phyloP scores from a whole-genome alignment of 35 echinoderm and acorn worm species.

The Holothuria glaberrima region DNA sequence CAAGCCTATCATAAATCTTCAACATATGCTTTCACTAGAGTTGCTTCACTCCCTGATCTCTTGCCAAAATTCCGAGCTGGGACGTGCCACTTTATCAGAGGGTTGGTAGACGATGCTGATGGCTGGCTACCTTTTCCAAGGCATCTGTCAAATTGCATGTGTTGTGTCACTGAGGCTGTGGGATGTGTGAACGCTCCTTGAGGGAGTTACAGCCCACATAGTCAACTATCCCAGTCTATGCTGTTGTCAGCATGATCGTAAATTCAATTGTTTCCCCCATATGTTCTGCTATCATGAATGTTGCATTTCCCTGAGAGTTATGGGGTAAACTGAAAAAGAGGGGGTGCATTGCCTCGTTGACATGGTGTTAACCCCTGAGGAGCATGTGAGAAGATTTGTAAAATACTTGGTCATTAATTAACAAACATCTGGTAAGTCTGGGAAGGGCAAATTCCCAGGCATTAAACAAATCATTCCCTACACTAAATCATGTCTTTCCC shows the following conservation, averaged over 20 bases:
- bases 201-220: neutral
- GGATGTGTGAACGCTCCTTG: neutral
- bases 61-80: slow-evolving; percentile 54
- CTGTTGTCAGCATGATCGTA: neutral
- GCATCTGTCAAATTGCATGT: slow-evolving; percentile 31
- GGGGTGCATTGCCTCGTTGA: neutral
- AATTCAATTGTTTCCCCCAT: slow-evolving; percentile 42
- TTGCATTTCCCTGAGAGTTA: neutral
- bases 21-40: slow-evolving; percentile 26
- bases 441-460: too few species aligned
- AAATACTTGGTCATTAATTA: slow-evolving; percentile 20
- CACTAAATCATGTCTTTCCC: too few species aligned
- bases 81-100: slow-evolving; percentile 37
- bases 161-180: neutral
- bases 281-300: slow-evolving; percentile 20
- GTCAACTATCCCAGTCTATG: neutral
- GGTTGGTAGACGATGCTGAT: slow-evolving; percentile 1
- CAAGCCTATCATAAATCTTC: slow-evolving; percentile 45
- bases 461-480: too few species aligned
- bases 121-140: slow-evolving; percentile 1
- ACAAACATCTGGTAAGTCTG: slow-evolving; percentile 23
- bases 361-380: neutral
- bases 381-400: neutral
- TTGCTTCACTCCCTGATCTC: neutral
- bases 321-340: slow-evolving; percentile 1